Evolutionary conservation across 2,888 invertebrate species (phyloP).

Genomic region (Mesorhabditis belari): DNA sequence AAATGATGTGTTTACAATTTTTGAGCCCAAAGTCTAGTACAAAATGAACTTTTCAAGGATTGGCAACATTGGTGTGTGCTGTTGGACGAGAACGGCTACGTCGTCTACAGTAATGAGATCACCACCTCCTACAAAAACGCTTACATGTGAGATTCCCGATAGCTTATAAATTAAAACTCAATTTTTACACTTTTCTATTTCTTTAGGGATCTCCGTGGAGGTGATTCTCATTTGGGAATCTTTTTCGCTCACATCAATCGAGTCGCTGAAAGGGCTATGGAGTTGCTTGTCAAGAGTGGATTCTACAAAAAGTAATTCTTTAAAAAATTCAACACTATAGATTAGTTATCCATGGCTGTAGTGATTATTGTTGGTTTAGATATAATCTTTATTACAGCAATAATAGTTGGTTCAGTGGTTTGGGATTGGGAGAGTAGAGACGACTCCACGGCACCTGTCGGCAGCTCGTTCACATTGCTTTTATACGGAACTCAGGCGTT

Average conservation of each 20-base stretch:
- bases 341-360: too few relatives aligned
- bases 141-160: background rate
- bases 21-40: too few relatives aligned
- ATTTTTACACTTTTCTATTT: background rate
- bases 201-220: conserved; percentile 13
- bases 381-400: too few relatives aligned
- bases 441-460: too few relatives aligned
- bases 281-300: conserved; percentile 37
- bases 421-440: too few relatives aligned
- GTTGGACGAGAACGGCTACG: conserved; percentile 50
- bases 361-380: too few relatives aligned
- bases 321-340: too few relatives aligned
- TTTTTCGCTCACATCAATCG: conserved; percentile 47
- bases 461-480: too few relatives aligned
- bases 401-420: too few relatives aligned
- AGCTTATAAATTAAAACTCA: background rate
- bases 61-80: conserved; percentile 41
- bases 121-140: conserved; percentile 32
- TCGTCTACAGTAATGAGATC: conserved; percentile 43
- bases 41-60: conserved; percentile 10
- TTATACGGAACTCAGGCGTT: too few relatives aligned
- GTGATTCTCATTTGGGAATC: conserved; percentile 31
- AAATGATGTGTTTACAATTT: too few relatives aligned
- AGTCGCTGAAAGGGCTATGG: conserved; percentile 49
- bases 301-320: conserved; percentile 39